Percentiles rank a stretch among this genome's conserved stretches.
phyloP scores from a whole-genome alignment of 2,797 vertebrate genomes.

The Mionectes olivaceus region DNA sequence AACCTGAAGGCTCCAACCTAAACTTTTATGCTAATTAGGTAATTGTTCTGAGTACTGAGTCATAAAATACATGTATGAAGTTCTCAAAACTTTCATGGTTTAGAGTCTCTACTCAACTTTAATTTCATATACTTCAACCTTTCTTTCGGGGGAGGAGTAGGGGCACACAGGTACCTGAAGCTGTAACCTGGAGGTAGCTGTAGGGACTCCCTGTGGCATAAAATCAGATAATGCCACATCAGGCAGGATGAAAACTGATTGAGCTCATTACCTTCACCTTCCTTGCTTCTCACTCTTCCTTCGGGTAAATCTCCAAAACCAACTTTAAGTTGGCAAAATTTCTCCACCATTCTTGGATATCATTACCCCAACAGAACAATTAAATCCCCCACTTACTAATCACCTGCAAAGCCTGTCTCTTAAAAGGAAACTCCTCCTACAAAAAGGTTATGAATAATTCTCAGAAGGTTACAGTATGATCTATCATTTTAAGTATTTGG shows the following conservation, averaged over 20 bases:
- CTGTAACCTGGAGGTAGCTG: background rate
- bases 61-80: background rate
- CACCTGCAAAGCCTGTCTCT: background rate
- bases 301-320: background rate
- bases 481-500: constrained; percentile 67
- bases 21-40: background rate
- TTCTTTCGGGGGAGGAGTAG: accelerated
- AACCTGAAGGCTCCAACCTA: background rate
- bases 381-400: background rate
- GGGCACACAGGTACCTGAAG: background rate
- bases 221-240: background rate
- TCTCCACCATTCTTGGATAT: background rate
- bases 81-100: background rate
- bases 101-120: background rate
- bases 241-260: background rate
- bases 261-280: background rate
- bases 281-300: background rate
- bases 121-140: background rate
- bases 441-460: constrained; percentile 51
- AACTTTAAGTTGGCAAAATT: background rate
- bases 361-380: background rate
- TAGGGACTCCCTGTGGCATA: background rate
- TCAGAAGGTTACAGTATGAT: constrained; percentile 59
- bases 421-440: constrained; percentile 39
- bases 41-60: background rate